Evolutionary conservation across 1,140 invertebrate species (phyloP), one percentile per base, ranked within the genome.

Genomic region (Centruroides sculpturatus): DNA sequence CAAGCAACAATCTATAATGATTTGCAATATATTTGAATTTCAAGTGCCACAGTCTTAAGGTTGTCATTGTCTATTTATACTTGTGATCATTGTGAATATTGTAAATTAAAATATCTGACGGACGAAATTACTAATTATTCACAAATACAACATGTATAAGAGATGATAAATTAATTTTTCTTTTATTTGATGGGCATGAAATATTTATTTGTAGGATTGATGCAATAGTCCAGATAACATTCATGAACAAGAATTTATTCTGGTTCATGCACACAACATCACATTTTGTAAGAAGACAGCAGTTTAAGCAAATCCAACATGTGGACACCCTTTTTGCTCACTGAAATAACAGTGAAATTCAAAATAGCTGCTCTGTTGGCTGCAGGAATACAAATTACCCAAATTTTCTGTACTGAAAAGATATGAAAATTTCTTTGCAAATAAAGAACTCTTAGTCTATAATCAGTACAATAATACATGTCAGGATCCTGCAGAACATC

Each of bases 221-320:
- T 41, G 41, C 41, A 41, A 41, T 41, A 41, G 41, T 41, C 41
- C 41, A 41, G 41, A 61, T 58, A 61, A 57, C 56, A 53, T 58
- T 61, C 54, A 47, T 61, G 60, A 61, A 61, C 56, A 61, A 61
- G 60, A 61, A 57, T 61, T 61, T 61, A 61, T 61, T 61, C 60
- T 57, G 54, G 56, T 61, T 61, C 60, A 61, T 61, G 60, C 60
- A 61, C 56, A 61, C 60, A 61, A 61, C 60, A 61, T 61, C 56
- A 61, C 60, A 61, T 57, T 52, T 23, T 41, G 55, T 60, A 60
- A 60, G 59, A 60, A 60, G 59, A 60, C 53, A 60, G 59, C 59
- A 60, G 59, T 55, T 41, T 41, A 41, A 61, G 57, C 56, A 56
- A 61, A 57, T 61, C 60, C 60, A 57, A 58, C 57, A 61, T 61